phyloP scores from a whole-genome alignment of 2,888 invertebrate genomes.

The Arrhopalites spinosus region DNA sequence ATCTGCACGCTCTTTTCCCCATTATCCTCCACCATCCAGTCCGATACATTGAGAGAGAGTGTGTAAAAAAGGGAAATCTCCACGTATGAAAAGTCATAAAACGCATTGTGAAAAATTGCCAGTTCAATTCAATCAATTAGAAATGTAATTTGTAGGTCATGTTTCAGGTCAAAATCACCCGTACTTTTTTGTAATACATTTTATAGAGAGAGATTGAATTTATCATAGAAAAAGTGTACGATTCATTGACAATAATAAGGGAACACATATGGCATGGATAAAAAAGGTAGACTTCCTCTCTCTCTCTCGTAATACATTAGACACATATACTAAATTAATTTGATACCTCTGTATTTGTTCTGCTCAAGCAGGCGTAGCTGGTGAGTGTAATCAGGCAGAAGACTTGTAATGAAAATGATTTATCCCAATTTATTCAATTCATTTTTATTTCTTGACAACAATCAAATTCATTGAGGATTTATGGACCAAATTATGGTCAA shows the following conservation, averaged over 20 bases:
- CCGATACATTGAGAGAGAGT: background rate
- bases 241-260: background rate
- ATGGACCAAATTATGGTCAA: too few relatives aligned
- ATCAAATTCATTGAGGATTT: background rate
- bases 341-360: constrained; percentile 26
- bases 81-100: constrained; percentile 19
- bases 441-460: background rate
- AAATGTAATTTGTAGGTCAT: constrained; percentile 37
- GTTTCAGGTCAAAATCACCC: constrained; percentile 23
- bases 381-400: constrained; percentile 19
- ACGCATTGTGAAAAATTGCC: constrained; percentile 21
- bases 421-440: constrained; percentile 1
- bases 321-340: constrained; percentile 18
- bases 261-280: constrained; percentile 21
- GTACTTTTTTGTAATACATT: background rate
- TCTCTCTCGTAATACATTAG: background rate
- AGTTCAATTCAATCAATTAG: constrained; percentile 38
- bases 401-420: constrained; percentile 21
- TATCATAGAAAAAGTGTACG: background rate
- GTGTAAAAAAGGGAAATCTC: background rate
- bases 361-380: constrained; percentile 23
- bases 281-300: background rate
- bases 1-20: background rate
- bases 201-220: background rate
- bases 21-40: background rate